phyloP scores from a whole-genome alignment of 2,113 vertebrate genomes.

The Taurulus bubalis region DNA sequence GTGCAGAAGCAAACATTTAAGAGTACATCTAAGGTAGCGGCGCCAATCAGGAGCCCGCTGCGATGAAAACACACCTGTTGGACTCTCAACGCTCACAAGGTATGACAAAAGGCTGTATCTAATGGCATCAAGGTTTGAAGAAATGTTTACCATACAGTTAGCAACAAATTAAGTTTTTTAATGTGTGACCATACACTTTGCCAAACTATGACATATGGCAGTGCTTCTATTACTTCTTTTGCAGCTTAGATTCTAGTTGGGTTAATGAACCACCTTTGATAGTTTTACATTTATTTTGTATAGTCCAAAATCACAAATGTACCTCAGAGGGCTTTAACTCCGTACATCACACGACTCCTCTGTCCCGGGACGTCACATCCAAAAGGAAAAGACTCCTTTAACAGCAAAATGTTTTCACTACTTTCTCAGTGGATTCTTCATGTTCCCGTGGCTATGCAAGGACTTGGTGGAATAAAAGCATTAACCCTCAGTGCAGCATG shows the following conservation, averaged over 20 bases:
- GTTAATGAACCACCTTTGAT: not conserved
- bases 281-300: not conserved
- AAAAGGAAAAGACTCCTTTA: not conserved
- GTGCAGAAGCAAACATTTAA: constrained; percentile 52
- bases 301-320: not conserved
- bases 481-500: not conserved
- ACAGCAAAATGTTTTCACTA: not conserved
- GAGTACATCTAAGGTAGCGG: constrained; percentile 31
- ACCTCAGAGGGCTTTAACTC: not conserved
- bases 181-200: not conserved
- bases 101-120: constrained; percentile 15
- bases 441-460: not conserved
- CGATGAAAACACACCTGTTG: constrained; percentile 14
- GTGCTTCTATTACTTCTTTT: not conserved
- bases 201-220: not conserved
- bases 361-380: not conserved
- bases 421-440: not conserved
- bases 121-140: not conserved
- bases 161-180: too few species aligned
- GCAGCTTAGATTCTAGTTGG: not conserved
- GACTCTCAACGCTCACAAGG: not conserved
- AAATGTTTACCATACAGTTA: not conserved
- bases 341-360: not conserved
- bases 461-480: not conserved
- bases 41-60: constrained; percentile 1